These are phyloP conservation scores for human DNA, from an alignment of 2,113 vertebrate genomes.

Conservation along the genomic window GRCh38 chr3:73229501-73230000, in stretches of 20 bases:
- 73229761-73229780: background rate
- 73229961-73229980: constrained; percentile 5
- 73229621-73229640: background rate
- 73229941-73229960: background rate
- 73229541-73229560: background rate
- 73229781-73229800: background rate
- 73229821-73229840: background rate
- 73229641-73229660: background rate
- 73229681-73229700: background rate
- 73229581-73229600: background rate
- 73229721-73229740: background rate
- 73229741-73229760: background rate
- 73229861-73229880: background rate
- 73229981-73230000: background rate
- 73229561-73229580: background rate
- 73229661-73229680: background rate
- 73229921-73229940: background rate
- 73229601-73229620: background rate
- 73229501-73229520: no score
- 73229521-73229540: background rate
- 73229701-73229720: fast-evolving
- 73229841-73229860: background rate
- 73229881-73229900: background rate
- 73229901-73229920: background rate
- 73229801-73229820: background rate